phyloP scores from a whole-genome alignment of 2,113 vertebrate genomes.

The Spea bombifrons region DNA sequence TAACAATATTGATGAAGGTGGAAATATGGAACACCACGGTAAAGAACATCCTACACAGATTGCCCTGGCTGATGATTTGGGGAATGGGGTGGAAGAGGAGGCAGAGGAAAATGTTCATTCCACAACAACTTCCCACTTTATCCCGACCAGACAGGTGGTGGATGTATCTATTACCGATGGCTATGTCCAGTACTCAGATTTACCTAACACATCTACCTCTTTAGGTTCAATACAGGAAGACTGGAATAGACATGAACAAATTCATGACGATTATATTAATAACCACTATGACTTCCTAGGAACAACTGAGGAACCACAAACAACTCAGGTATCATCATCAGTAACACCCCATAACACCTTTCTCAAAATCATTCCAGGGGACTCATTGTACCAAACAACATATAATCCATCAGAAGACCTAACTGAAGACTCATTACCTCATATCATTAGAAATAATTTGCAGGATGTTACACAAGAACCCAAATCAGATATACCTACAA shows the following conservation, averaged over 20 bases:
- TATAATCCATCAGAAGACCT: neutral
- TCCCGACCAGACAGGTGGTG: neutral
- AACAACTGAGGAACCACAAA: neutral
- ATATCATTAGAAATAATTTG: neutral
- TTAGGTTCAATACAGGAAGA: neutral
- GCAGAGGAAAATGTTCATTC: neutral
- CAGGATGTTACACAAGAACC: neutral
- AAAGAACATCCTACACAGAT: conserved; percentile 11
- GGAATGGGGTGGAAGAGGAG: neutral
- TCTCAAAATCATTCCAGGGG: neutral
- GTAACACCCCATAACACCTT: neutral
- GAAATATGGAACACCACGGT: neutral
- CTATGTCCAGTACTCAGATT: neutral
- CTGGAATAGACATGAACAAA: neutral
- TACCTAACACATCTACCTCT: neutral
- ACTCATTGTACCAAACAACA: neutral
- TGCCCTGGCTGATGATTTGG: neutral
- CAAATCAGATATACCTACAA: neutral
- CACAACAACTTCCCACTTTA: neutral
- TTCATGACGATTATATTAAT: neutral
- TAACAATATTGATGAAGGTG: conserved; percentile 22
- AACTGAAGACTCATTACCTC: neutral
- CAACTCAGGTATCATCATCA: neutral
- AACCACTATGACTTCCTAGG: neutral
- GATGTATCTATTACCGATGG: neutral